Base-by-base conservation (phyloP, 2,888 invertebrate species). In the Camptogramma bilineatum region DNA sequence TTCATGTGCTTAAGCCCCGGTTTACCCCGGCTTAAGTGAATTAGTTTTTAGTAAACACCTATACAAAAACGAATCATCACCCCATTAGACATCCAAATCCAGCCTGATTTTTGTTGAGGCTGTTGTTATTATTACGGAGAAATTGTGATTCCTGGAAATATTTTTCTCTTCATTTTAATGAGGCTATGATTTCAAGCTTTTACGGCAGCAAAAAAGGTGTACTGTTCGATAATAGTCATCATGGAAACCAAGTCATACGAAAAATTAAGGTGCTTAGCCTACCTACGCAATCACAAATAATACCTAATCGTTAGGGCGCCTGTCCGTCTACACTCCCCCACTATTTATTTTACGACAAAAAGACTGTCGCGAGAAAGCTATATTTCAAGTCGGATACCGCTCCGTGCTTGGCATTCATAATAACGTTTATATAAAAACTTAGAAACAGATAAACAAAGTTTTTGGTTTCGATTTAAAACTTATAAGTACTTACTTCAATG, bases 371-470 rank as follows among this genome's bases (percentile, higher is more conserved):
- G 54, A 44, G 54, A 59, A 52, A 21, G 64, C 58, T 48, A 71
- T 69, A 63, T 66, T 65, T 71, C 62, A 68, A 61, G 55, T 48
- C 55, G 64, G 53, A 60, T 68, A 71, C 59, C 69, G 67, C 52
- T 68, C 52, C 62, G 64, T 74, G 70, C 55, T 57, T 56, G 52
- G 69, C 69, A 71, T 73, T 69, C 68, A 54, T 62, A 66, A 75
- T 70, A 62, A 66, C 58, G 62, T 70, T 60, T 28, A 61, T 17
- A 42, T 13, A 24, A 76, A 76, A 75, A 73, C 73, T 67, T 78
- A 76, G 76, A 77, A 77, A 76, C 61, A 69, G 72, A 13, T 39
- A 39, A 39, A 39, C 34, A 39, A 34, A 34, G 34, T 39, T 39
- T 39, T 13, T 39, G 13, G 77, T 75, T 61, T 21, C 48, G 13